Conservation (phyloP, 2,113 vertebrate genomes). For the Caranx melampygus region DNA sequence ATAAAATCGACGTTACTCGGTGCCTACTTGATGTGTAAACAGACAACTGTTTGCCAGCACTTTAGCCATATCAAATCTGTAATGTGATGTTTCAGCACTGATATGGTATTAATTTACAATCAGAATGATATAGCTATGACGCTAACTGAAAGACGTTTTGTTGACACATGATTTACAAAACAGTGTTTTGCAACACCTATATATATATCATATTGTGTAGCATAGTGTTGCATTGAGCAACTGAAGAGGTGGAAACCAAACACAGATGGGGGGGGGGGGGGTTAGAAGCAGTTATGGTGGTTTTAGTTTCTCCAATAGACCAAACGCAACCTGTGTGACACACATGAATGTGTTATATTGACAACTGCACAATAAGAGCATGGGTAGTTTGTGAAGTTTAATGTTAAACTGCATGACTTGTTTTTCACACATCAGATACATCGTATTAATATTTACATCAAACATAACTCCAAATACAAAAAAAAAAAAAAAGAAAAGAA, state of each 20-base stretch:
- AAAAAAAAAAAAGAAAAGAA: conserved; percentile 49
- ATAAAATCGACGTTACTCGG: too few relatives aligned
- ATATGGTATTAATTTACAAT: background rate
- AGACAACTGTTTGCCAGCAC: background rate
- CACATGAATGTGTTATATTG: too few relatives aligned
- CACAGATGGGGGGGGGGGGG: too few relatives aligned
- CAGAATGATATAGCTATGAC: background rate
- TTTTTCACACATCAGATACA: conserved; percentile 78
- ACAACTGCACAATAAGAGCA: background rate
- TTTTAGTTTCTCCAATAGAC: too few relatives aligned
- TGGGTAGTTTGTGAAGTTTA: conserved; percentile 82
- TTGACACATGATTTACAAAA: background rate
- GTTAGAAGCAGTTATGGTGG: too few relatives aligned
- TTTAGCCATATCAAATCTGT: background rate
- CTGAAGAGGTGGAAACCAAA: too few relatives aligned
- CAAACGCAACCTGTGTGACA: too few relatives aligned
- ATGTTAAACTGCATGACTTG: conserved; percentile 81
- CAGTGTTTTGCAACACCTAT: too few relatives aligned
- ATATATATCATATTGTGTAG: too few relatives aligned
- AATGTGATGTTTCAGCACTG: background rate
- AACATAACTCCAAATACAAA: conserved; percentile 63
- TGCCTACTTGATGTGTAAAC: background rate
- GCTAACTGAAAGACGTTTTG: background rate
- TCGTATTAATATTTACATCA: conserved; percentile 79
- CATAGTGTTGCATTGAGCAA: too few relatives aligned